phyloP scores from a whole-genome alignment of 2,888 invertebrate species.

The Prenolepis imparis region DNA sequence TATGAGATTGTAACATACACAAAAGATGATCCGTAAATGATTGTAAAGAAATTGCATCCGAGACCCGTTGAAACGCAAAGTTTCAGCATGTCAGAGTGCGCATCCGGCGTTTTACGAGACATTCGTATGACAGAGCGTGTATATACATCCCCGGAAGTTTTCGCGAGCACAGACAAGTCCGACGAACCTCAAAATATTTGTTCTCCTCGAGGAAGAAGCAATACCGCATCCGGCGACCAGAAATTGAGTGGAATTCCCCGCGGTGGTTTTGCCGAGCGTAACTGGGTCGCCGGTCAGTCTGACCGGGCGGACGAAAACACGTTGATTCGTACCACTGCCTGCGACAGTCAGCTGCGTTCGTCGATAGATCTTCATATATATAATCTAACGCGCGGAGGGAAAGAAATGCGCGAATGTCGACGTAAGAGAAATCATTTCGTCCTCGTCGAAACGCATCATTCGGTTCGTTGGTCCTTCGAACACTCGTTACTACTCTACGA shows the following conservation, averaged over 20 bases:
- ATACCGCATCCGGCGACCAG: slow-evolving; percentile 59
- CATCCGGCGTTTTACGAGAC: slow-evolving; percentile 30
- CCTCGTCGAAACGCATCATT: neutral
- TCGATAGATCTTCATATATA: slow-evolving; percentile 24
- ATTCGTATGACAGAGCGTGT: slow-evolving; percentile 7
- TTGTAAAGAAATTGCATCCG: slow-evolving; percentile 22
- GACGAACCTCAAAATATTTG: slow-evolving; percentile 48
- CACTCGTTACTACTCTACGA: neutral
- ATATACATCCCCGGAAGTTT: slow-evolving; percentile 39
- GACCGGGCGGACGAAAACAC: slow-evolving; percentile 57
- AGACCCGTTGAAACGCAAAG: slow-evolving; percentile 20
- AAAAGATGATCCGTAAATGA: neutral
- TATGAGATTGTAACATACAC: neutral
- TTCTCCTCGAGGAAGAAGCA: slow-evolving; percentile 41
- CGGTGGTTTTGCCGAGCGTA: slow-evolving; percentile 63
- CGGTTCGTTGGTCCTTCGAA: neutral
- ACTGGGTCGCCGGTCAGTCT: slow-evolving; percentile 60
- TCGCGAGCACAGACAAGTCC: slow-evolving; percentile 22
- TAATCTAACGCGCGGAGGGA: neutral
- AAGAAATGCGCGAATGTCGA: slow-evolving; percentile 23
- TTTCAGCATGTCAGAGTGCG: slow-evolving; percentile 29
- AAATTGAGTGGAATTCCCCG: slow-evolving; percentile 62
- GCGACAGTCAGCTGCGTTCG: slow-evolving; percentile 22
- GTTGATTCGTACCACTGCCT: slow-evolving; percentile 56
- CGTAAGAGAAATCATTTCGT: slow-evolving; percentile 30